Evolutionary conservation across 2,113 vertebrate species (phyloP).

Genomic region (Dipodomys merriami): DNA sequence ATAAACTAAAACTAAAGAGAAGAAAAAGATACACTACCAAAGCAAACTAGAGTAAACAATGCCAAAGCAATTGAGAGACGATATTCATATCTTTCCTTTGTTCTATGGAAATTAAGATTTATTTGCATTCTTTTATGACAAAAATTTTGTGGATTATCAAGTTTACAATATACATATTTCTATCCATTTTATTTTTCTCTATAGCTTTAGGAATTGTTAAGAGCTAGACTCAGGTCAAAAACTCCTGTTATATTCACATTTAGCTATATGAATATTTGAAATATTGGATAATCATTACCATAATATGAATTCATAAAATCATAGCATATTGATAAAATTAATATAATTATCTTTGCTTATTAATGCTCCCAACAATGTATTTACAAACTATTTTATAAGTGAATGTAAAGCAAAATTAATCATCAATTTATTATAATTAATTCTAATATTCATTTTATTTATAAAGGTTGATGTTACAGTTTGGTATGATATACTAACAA

Average conservation of each 20-base stretch:
- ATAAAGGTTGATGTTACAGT: background rate
- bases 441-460: background rate
- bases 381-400: too few species aligned
- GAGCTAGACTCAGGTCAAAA: background rate
- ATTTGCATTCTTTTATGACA: background rate
- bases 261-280: background rate
- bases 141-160: background rate
- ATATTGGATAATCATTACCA: background rate
- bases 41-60: background rate
- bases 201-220: background rate
- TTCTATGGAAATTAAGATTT: background rate
- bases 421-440: background rate
- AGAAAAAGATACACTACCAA: background rate
- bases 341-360: too few species aligned
- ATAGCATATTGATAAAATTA: background rate
- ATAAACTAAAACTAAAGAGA: constrained; percentile 43
- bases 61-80: background rate
- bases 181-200: background rate
- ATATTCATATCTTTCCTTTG: background rate
- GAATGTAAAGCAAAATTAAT: background rate
- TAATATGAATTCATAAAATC: background rate
- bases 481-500: background rate
- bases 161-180: background rate
- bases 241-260: background rate
- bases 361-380: too few species aligned